These are phyloP conservation scores for Lytechinus variegatus DNA, from an alignment of 35 echinoderm and acorn worm genomes.

Conservation along the genomic window DNA sequence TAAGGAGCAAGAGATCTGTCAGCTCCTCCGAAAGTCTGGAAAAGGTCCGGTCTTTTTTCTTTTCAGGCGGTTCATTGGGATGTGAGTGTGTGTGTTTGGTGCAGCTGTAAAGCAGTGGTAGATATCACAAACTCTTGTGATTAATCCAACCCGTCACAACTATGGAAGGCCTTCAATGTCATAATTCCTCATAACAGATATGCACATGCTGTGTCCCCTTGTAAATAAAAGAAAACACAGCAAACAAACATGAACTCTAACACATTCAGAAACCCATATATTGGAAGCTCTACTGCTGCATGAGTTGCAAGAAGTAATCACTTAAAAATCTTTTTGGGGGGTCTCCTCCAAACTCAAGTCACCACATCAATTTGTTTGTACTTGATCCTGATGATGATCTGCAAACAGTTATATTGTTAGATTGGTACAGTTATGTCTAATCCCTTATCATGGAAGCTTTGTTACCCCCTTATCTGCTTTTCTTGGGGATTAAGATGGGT, in stretches of 20 bases:
- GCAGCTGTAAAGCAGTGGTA: not conserved
- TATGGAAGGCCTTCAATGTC: too few relatives aligned
- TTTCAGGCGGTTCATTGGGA: not conserved
- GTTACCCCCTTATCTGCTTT: not conserved
- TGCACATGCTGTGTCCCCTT: too few relatives aligned
- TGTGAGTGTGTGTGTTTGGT: not conserved
- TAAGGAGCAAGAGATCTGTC: constrained; percentile 28
- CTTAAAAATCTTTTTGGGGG: not conserved
- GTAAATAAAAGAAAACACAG: too few relatives aligned
- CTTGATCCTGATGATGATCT: not conserved
- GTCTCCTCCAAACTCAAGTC: not conserved
- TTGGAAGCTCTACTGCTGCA: too few relatives aligned
- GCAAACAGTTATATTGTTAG: not conserved
- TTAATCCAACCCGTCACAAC: too few relatives aligned
- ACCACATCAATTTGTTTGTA: not conserved
- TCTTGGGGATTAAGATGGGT: not conserved
- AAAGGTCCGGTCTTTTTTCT: not conserved
- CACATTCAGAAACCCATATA: too few relatives aligned
- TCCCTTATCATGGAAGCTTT: not conserved
- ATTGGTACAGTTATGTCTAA: not conserved
- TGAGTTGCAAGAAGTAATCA: too few relatives aligned
- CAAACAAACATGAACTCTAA: too few relatives aligned
- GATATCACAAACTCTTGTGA: too few relatives aligned
- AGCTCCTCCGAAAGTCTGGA: constrained; percentile 5
- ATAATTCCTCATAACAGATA: too few relatives aligned